Evolutionary conservation across 2,888 invertebrate genomes (phyloP).

Genomic region (Tethea ocularis): DNA sequence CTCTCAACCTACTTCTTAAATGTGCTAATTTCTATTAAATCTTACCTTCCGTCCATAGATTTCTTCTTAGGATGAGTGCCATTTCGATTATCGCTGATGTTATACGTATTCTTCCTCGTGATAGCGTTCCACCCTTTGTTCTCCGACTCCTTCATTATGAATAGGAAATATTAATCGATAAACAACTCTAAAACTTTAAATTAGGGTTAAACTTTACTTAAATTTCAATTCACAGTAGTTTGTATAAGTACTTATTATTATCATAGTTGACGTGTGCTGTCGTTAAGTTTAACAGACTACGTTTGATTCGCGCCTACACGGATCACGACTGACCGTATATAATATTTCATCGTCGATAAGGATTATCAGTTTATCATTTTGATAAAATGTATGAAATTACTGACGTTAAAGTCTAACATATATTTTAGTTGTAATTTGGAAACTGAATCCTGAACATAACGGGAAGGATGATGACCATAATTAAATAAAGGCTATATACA

Average conservation of each 20-base stretch:
- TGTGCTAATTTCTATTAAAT: conserved; percentile 15
- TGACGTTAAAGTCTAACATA: conserved; percentile 15
- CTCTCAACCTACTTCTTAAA: neutral
- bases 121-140: conserved; percentile 38
- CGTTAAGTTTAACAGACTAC: conserved; percentile 11
- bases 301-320: conserved; percentile 18
- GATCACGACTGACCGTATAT: conserved; percentile 24
- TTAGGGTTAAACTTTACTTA: conserved; percentile 10
- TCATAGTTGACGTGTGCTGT: conserved; percentile 1
- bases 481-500: neutral
- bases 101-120: conserved; percentile 36
- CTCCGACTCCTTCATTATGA: conserved; percentile 44
- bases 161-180: conserved; percentile 20
- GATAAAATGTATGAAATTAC: conserved; percentile 31
- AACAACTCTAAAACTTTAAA: conserved; percentile 16
- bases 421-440: neutral
- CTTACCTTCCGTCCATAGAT: conserved; percentile 40
- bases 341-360: conserved; percentile 30
- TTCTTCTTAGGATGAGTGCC: conserved; percentile 31
- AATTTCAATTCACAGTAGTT: conserved; percentile 19
- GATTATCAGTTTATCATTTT: conserved; percentile 45
- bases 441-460: too few relatives aligned
- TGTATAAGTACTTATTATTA: neutral
- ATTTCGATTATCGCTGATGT: conserved; percentile 33
- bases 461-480: too few relatives aligned